Percentiles rank a stretch among this genome's conserved stretches.
Conservation (phyloP, 2,888 invertebrate genomes). For the Darwinula stevensoni region DNA sequence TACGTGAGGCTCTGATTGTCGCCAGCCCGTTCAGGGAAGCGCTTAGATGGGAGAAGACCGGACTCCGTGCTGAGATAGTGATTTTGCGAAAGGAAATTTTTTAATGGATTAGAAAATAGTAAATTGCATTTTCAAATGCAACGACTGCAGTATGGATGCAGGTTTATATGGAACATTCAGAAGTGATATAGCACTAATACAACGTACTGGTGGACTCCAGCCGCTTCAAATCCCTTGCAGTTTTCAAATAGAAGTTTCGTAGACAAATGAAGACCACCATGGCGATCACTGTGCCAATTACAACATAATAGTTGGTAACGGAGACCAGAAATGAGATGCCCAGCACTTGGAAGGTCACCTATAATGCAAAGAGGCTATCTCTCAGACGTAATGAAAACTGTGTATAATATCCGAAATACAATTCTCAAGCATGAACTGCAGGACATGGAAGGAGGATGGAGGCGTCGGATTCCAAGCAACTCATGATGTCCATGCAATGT, state of each 20-base stretch:
- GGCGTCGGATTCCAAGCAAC: too few relatives aligned
- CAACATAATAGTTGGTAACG: conserved; percentile 37
- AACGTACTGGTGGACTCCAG: conserved; percentile 20
- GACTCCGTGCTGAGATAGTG: too few relatives aligned
- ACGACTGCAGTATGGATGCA: background rate
- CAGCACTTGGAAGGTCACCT: conserved; percentile 12
- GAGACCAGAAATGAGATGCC: conserved; percentile 32
- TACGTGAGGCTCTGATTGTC: conserved; percentile 29
- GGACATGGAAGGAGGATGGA: too few relatives aligned
- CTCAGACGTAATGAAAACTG: too few relatives aligned
- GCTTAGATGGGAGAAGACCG: conserved; percentile 44
- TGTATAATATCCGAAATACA: too few relatives aligned
- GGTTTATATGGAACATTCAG: background rate
- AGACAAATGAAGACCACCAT: conserved; percentile 39
- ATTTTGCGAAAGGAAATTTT: too few relatives aligned
- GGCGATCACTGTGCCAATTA: conserved; percentile 36
- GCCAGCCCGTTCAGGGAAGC: conserved; percentile 44
- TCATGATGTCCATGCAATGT: too few relatives aligned
- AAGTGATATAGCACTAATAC: conserved; percentile 1
- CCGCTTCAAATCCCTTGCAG: conserved; percentile 41
- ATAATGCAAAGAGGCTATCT: too few relatives aligned
- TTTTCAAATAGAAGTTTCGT: conserved; percentile 40
- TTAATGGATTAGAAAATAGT: too few relatives aligned
- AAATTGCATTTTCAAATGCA: too few relatives aligned
- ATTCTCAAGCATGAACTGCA: conserved; percentile 10